Base-by-base conservation (phyloP, 1,140 invertebrate species). In the Heliconius eleuchia region DNA sequence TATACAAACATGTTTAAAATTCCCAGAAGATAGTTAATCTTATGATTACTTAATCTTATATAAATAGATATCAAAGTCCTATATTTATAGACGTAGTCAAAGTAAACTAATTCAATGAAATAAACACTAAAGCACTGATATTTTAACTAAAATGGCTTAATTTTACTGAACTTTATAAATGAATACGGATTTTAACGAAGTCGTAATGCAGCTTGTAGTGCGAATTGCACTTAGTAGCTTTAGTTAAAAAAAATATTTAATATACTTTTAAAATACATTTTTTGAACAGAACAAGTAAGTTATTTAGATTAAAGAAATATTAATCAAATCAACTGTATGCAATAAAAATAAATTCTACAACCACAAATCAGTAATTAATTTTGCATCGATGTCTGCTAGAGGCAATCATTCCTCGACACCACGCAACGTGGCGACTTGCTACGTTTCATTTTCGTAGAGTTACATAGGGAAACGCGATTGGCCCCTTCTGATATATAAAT, bases 141-240 rank as follows among this genome's bases (percentile, higher is more conserved):
- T 73, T 78, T 57, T 70, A 82, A 75, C 79, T 79, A 79, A 82
- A 77, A 79, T 82, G 52, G 2, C 57, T 60, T n/a, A 23, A 60
- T 60, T 23, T 60, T 23, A 23, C 9, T 27, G 1, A 79, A 74
- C 77, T 74, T 79, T 71, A 72, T 55, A 55, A n/a, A 16, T 55
- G 5, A n/a, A 55, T 55, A 55, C 7, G 13, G 4, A 46, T 55
- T 55, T 55, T 55, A 19, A 55, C 52, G 42, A 55, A 55, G 52
- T n/a, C 16, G 4, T 55, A 5, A 55, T 55, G 19, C 5, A n/a
- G 42, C 0, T 37, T 37, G 34, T 6, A 37, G 34, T 7, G 34
- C 34, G 34, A 37, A 37, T 37, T 37, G 6, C 34, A 37, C 34
- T 37, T 37, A 37, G 34, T 37, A 37, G 34, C 11, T 46, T 46